Evolutionary conservation across 2,888 invertebrate genomes (phyloP), one percentile per base, ranked within the genome.

Genomic region (Neoitamus cyanurus): DNA sequence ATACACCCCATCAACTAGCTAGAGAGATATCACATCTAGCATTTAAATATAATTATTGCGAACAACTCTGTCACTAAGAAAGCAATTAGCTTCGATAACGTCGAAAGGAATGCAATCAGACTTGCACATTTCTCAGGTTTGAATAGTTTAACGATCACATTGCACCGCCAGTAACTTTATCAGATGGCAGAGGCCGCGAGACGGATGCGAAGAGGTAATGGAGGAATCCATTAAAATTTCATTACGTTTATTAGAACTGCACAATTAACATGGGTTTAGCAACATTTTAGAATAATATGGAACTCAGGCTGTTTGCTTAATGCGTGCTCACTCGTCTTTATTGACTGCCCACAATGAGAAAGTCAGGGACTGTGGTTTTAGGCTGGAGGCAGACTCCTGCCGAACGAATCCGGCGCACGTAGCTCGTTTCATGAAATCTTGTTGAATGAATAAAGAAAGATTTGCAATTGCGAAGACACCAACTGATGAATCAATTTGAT

Each of bases 401-500:
- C 58, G 31, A 30, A 48, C 31, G 15, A 78, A 25, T 78, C 20
- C 58, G 58, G 58, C 46, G 48, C 78, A 80, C 58, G 78, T 58
- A 48, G 78, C 48, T 80, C 15, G 15, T 3, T 25, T 58, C 48
- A 37, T 75, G 75, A 75, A 75, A 75, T 75, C 75, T 75, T 42
- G 25, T 42, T 75, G 42, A 75, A 75, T 75, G 42, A 75, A 75
- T 75, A 42, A 75, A 42, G 11, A 58, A 31, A 78, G 31, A 78
- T 31, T 48, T 46, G 78, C 31, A 78, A 78, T 48, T 78, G 42
- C 48, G 58, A 48, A 48, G n/a, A 31, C 34, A 5, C n/a, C 75
- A 13, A 75, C 37, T 78, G 78, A 78, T 78, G 78, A 46, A 78
- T 78, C 78, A 78, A 78, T 78, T 78, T 78, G 46, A 48, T 58